These are phyloP conservation scores for Takifugu rubripes DNA, from an alignment of 2,797 vertebrate genomes.

Conservation along the genomic window DNA sequence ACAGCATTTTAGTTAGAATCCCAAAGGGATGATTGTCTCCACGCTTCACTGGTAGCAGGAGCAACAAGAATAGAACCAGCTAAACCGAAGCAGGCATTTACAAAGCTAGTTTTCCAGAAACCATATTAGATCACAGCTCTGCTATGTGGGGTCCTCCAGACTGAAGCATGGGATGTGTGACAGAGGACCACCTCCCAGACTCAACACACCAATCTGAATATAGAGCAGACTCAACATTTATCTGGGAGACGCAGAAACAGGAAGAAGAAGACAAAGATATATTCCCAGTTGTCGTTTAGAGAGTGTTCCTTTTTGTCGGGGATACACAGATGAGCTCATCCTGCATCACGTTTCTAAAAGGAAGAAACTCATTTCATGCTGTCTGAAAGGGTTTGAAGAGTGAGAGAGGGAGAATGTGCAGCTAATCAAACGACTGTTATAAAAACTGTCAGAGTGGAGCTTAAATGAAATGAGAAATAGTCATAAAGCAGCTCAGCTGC, in stretches of 20 bases:
- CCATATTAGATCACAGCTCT: too few species aligned
- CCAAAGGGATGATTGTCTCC: too few species aligned
- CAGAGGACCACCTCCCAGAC: constrained; percentile 1
- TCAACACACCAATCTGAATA: constrained; percentile 17
- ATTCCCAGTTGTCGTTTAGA: not conserved
- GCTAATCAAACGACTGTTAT: constrained; percentile 10
- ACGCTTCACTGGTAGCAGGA: too few species aligned
- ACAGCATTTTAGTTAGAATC: not conserved
- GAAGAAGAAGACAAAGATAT: not conserved
- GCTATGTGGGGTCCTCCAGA: too few species aligned
- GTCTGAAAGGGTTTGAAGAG: constrained; percentile 11
- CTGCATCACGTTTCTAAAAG: constrained; percentile 3
- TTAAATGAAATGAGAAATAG: constrained; percentile 19
- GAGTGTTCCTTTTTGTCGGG: not conserved
- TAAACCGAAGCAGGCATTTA: not conserved
- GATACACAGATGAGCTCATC: not conserved
- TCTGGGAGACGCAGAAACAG: constrained; percentile 3
- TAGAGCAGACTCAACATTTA: constrained; percentile 26
- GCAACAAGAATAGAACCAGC: too few species aligned
- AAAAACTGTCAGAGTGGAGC: constrained; percentile 23
- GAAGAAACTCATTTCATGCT: not conserved
- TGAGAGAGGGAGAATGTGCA: not conserved
- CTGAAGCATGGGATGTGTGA: constrained; percentile 15
- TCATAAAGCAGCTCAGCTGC: constrained; percentile 3
- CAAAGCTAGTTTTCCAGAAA: too few species aligned